A percentile compares a stretch with the other conserved stretches of the same genome.
These are phyloP conservation scores for Hystrix cristata DNA, from an alignment of 2,113 vertebrate genomes.

Conservation along the genomic window DNA sequence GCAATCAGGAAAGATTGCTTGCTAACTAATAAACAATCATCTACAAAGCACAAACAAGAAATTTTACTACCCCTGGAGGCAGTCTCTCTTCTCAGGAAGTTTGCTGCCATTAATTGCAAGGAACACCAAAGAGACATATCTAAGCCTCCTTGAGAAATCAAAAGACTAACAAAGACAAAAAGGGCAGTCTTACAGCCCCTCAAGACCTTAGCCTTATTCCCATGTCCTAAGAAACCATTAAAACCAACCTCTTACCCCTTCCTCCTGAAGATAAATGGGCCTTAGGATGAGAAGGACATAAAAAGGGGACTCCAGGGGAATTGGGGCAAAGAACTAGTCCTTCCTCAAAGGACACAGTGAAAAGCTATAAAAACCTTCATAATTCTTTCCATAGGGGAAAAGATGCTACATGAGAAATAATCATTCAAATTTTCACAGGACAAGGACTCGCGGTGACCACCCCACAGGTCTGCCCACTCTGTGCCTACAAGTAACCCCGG, in stretches of 20 bases:
- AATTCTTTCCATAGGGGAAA: background rate
- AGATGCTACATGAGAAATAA: background rate
- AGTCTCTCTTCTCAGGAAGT: background rate
- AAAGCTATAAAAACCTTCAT: background rate
- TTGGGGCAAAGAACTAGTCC: no score
- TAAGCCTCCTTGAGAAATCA: background rate
- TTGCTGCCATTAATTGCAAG: background rate
- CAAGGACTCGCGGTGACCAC: background rate
- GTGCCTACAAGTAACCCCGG: background rate
- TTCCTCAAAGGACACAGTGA: background rate
- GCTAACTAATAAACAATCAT: background rate
- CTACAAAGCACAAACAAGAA: background rate
- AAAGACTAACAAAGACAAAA: background rate
- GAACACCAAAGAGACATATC: background rate
- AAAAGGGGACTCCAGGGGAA: no score
- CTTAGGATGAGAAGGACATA: no score
- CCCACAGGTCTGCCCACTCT: background rate
- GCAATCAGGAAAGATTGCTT: background rate
- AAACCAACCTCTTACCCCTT: background rate
- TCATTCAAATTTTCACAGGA: background rate
- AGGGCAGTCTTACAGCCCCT: background rate
- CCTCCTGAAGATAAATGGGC: background rate
- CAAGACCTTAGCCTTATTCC: background rate
- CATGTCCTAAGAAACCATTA: background rate
- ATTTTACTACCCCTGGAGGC: background rate